Base-by-base conservation (phyloP, 2,797 vertebrate genomes). In the Thaleichthys pacificus region DNA sequence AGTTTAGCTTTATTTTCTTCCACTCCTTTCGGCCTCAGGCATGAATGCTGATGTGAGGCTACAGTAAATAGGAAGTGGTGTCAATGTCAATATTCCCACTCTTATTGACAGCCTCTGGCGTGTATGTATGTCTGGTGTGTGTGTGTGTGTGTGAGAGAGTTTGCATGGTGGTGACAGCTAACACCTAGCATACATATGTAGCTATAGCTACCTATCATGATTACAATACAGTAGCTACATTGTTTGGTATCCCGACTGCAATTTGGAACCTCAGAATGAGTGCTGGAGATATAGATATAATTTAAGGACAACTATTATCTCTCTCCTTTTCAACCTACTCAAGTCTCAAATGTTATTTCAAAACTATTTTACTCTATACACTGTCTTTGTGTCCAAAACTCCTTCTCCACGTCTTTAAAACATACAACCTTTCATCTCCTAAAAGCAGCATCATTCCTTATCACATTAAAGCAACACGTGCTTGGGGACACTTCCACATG, bases 351-450 rank as follows among this genome's bases (percentile, higher is more conserved):
- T 8, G 5, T 35, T 3, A 35, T 0, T 8, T 35, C 0, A 8
- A 8, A 35, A 35, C 76, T 32, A 19, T 76, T 64, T 76, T 73
- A 63, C 62, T 64, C 32, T 3, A 62, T 21, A 57, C 12, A 5
- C 28, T 51, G 2, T 61, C 61, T 42, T 47, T 71, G 17, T 26
- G 38, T 68, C 9, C 26, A 3, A 3, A 26, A 49, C 62, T 56
- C 47, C 32, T 38, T 68, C 49, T 2, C 24, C 14, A 19, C 8
- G 17, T 61, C 22, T 61, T 51, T 51, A 61, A 68, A 84, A 73
- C 26, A 60, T n/a, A 71, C 69, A 73, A 38, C 76, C 71, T 82
- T 83, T 82, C 71, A 84, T 88, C 82, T 81, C 80, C 70, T 47
- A 49, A 74, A 78, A 66, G 75, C 63, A 68, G 70, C 77, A 82